Base-by-base conservation (phyloP, 2,797 vertebrate species). In the Heliangelus exortis region DNA sequence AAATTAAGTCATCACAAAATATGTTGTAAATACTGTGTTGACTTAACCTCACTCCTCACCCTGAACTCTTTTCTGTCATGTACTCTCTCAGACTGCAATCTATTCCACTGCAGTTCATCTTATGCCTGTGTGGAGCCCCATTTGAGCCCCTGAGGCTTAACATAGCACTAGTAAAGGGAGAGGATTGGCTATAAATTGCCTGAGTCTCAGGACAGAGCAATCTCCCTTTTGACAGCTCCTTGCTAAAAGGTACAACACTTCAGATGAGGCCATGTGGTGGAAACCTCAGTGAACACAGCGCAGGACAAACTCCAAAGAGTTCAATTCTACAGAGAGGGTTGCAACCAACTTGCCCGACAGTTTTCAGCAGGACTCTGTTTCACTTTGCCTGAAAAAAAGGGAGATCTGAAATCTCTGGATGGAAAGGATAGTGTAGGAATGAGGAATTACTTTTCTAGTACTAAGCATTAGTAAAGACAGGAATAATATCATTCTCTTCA, bases 1-100 rank as follows among this genome's bases (percentile, higher is more conserved):
- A 88, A 93, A 95, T 84, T 87, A 94, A 95, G 31, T 39, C 57
- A 90, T 92, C 81, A 77, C 43, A 76, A 93, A 91, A 82, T 36
- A 72, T 3, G 18, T 77, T 53, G 67, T 67, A 94, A 96, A 93
- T 41, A 91, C 59, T 50, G 8, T 66, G 58, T 72, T 93, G 87
- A 90, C 84, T 92, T 92, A 90, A 95, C 67, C 82, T 94, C 59
- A 25, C 39, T 80, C 29, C 59, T 93, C 47, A 89, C 67, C 51
- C n/a, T 69, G 58, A 45, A 45, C 85, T 83, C 84, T 86, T 94
- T 87, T 54, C 79, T 74, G 87, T 87, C 74, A 41, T 33, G 18
- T 84, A 81, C 61, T 78, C 84, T 90, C 83, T 79, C 87, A 76
- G 71, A 82, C 33, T 51, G 54, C 71, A 87, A 79, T 28, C 33